A percentile compares a stretch with the other conserved stretches of the same genome.
Conservation (phyloP, 92 coral and sea anemone genomes). For the Micromussa lordhowensis region DNA sequence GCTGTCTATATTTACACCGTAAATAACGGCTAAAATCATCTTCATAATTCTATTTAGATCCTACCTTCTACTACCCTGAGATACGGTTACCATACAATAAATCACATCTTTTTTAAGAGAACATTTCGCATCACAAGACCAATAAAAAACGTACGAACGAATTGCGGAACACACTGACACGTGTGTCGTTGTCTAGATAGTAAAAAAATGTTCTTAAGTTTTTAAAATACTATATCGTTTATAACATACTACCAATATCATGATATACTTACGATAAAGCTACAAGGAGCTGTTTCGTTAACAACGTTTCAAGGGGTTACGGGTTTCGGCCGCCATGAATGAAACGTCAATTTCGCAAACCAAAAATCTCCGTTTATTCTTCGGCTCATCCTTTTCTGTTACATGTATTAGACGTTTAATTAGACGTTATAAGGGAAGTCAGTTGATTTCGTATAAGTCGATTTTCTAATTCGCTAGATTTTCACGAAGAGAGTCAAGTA, state of each 20-base stretch:
- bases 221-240: neutral
- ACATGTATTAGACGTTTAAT: no score
- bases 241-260: neutral
- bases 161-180: neutral
- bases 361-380: no score
- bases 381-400: no score
- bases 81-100: neutral
- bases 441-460: no score
- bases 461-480: neutral
- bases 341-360: no score
- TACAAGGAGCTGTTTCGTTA: no score
- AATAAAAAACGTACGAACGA: neutral
- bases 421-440: no score
- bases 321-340: no score
- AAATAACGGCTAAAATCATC: neutral
- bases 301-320: no score
- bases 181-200: constrained; percentile 1
- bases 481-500: neutral
- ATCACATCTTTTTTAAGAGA: neutral
- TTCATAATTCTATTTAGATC: neutral
- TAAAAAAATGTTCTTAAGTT: neutral
- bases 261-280: neutral
- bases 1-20: neutral
- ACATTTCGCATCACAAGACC: no score
- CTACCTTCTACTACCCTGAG: neutral